A percentile compares a stretch with the other conserved stretches of the same genome.
These are phyloP conservation scores for Pelecanus crispus DNA, from an alignment of 2,113 vertebrate species.

Conservation along the genomic window DNA sequence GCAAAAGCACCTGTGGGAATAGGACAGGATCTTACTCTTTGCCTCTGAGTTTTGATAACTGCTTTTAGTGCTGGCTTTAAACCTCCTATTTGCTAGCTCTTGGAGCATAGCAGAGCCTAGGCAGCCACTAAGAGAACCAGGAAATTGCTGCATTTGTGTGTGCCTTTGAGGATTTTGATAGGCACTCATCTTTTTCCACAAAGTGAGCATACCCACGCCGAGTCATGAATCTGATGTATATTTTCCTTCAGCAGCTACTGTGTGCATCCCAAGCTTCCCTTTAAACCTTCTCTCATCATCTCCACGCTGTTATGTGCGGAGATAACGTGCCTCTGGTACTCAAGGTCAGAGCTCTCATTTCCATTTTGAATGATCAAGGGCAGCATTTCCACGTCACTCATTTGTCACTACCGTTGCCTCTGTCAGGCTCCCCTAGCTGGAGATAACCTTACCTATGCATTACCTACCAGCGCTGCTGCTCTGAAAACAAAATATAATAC, in stretches of 20 bases:
- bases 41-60: background rate
- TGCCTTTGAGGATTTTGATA: background rate
- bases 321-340: background rate
- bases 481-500: background rate
- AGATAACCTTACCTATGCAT: background rate
- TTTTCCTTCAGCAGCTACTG: background rate
- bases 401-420: background rate
- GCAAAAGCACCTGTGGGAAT: background rate
- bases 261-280: background rate
- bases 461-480: background rate
- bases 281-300: background rate
- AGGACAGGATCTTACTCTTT: background rate
- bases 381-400: background rate
- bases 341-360: background rate
- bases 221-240: too few relatives aligned
- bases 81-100: background rate
- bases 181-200: background rate
- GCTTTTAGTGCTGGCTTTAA: background rate
- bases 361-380: background rate
- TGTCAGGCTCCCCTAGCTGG: background rate
- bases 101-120: background rate
- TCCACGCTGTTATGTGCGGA: fast-evolving
- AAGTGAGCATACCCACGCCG: background rate
- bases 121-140: background rate
- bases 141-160: background rate